These are phyloP conservation scores for Eleginops maclovinus DNA, from an alignment of 2,113 vertebrate species.

Conservation along the genomic window DNA sequence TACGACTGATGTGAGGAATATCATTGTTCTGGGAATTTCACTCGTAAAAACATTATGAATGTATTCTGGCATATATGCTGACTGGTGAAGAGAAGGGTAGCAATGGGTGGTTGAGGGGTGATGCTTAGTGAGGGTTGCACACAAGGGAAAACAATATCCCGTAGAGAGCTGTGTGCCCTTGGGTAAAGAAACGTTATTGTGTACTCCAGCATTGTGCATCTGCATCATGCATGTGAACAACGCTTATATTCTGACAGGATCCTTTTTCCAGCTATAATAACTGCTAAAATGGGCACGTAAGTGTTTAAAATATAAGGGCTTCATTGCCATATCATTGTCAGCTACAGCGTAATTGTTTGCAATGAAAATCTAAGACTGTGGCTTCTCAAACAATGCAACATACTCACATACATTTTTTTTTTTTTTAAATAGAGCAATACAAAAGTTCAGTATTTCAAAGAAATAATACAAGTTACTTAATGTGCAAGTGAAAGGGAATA, in stretches of 20 bases:
- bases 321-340: too few species aligned
- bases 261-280: not conserved
- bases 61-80: constrained; percentile 64
- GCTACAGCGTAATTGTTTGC: too few species aligned
- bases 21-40: constrained; percentile 22
- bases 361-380: too few species aligned
- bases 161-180: constrained; percentile 32
- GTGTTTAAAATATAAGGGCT: too few species aligned
- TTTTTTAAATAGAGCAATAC: too few species aligned
- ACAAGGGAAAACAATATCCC: constrained; percentile 49
- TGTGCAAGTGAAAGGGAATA: too few species aligned
- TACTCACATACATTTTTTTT: too few species aligned
- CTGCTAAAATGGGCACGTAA: not conserved
- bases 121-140: constrained; percentile 50
- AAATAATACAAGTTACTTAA: too few species aligned
- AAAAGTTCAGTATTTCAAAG: too few species aligned
- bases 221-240: constrained; percentile 12
- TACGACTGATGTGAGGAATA: constrained; percentile 29
- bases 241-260: not conserved
- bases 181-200: constrained; percentile 22
- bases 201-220: constrained; percentile 31
- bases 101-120: constrained; percentile 50
- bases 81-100: constrained; percentile 56
- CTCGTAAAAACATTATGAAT: constrained; percentile 49
- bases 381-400: too few species aligned